Base-by-base conservation (phyloP, 2,113 vertebrate genomes). In the Varanus salvator region DNA sequence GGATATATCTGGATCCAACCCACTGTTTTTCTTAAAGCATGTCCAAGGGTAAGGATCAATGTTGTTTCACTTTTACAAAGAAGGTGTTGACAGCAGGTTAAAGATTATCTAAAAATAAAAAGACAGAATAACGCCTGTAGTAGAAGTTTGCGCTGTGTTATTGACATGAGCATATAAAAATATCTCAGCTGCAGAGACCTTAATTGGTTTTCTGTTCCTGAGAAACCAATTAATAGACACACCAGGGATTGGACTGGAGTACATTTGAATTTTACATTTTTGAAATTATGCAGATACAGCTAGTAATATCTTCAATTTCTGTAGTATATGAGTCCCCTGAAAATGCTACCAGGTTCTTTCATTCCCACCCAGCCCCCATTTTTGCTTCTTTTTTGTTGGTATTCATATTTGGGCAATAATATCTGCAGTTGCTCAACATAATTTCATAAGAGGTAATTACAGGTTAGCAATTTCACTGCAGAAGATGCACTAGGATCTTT, bases 151-250 rank as follows among this genome's bases (percentile, higher is more conserved):
- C 34, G 3, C 88, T 72, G 52, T 14, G 27, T 84, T 92, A 87
- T 44, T 93, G 92, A 87, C 68, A 89, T 4, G 91, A 54, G 78
- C 86, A 60, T 0, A 2, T 34, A 90, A 95, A 80, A 90, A 0
- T 92, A 93, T 84, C 89, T 25, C 57, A 93, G 84, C 78, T 90
- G n/a, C 66, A 87, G 2, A 93, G 54, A 80, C 60, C 82, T 50
- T 85, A 92, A 90, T 31, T 94, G 54, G 54, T 91, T 93, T 90
- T 91, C 90, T 91, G 92, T 92, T 93, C 78, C 91, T 87, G 87
- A 92, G 88, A 93, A 93, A 85, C 19, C 85, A 84, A 91, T 90
- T 94, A 94, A 94, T 88, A 90, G 52, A 91, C 6, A 72, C 89
- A 92, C 93, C 76, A 92, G 85, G 54, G 74, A 95, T 89, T 38